Evolutionary conservation across 1,140 invertebrate species (phyloP).

Genomic region (Tyrophagus putrescentiae): DNA sequence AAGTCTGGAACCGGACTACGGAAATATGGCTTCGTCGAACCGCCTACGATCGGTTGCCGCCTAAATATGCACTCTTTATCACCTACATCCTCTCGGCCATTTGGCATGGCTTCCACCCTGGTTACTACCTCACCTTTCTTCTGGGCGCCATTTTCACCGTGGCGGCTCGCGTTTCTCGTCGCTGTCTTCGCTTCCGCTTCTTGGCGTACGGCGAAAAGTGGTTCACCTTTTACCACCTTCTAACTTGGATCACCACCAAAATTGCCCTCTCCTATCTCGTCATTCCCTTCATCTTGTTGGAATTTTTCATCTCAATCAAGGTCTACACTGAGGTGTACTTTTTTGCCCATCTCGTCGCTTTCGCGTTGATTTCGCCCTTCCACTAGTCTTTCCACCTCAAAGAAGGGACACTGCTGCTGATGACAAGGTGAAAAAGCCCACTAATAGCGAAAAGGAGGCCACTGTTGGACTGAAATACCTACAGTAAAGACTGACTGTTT

Average conservation of each 20-base stretch:
- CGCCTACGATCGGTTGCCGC: conserved; percentile 61
- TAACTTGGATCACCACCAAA: conserved; percentile 61
- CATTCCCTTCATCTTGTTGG: conserved; percentile 74
- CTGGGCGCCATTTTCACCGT: conserved; percentile 70
- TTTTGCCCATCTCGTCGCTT: conserved; percentile 22
- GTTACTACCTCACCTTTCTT: conserved; percentile 89
- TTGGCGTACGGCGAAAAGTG: conserved; percentile 38
- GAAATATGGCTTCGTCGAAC: conserved; percentile 71
- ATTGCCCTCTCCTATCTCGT: conserved; percentile 67
- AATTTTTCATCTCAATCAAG: conserved; percentile 50
- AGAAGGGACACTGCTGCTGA: no score
- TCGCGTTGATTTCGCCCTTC: not conserved
- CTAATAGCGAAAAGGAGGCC: no score
- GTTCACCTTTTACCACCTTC: conserved; percentile 53
- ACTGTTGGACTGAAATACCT: no score
- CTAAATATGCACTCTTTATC: conserved; percentile 32
- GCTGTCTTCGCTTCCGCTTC: conserved; percentile 58
- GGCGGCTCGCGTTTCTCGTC: conserved; percentile 57
- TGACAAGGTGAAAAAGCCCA: no score
- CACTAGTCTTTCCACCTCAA: not conserved
- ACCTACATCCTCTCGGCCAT: conserved; percentile 78
- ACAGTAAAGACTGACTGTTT: no score
- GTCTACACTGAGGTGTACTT: conserved; percentile 47
- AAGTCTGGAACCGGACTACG: conserved; percentile 80
- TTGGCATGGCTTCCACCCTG: conserved; percentile 95